Evolutionary conservation across 1,140 invertebrate species (phyloP), one percentile per base, ranked within the genome.

Genomic region (Belonocnema kinseyi): DNA sequence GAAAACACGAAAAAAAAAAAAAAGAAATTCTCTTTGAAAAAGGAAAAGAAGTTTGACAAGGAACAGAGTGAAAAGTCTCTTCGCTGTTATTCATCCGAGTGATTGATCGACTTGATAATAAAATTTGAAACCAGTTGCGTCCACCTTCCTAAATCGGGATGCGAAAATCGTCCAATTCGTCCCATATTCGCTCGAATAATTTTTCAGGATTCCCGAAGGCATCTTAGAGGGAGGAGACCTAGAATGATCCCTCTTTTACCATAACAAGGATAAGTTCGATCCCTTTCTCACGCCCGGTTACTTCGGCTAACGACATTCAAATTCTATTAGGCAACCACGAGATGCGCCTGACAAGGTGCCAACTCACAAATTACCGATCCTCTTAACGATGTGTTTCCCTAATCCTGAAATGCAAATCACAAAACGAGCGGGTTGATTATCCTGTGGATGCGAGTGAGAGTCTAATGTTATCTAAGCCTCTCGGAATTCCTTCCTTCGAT

Each of bases 261-360:
- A 82, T 87, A 87, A 87, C 86, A 77, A 85, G 85, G 83, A 88
- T 87, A 88, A 87, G 82, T 79, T 86, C 33, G 71, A 75, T 79
- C 83, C 83, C 86, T 83, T 74, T 81, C 85, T 90, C 80, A 88
- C 87, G 88, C 85, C 86, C 85, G 84, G 88, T 90, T 90, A 88
- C 88, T 86, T 72, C 84, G 81, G 78, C 83, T 89, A 89, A 90
- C 88, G 88, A 89, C 87, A 88, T 88, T 89, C 86, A 88, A 88
- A 89, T 90, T 88, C 87, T 85, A 89, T 90, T 90, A 89, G 85
- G 81, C 81, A 78, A 82, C 81, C 80, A 76, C 83, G 85, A 87
- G 76, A 82, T 85, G 85, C 82, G 83, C 77, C 76, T 85, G 84
- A 87, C 80, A 82, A 82, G 40, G 7, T 51, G 21, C 16, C 76